These are phyloP conservation scores for Idaea biselata DNA, from an alignment of 2,888 invertebrate genomes.

Conservation along the genomic window DNA sequence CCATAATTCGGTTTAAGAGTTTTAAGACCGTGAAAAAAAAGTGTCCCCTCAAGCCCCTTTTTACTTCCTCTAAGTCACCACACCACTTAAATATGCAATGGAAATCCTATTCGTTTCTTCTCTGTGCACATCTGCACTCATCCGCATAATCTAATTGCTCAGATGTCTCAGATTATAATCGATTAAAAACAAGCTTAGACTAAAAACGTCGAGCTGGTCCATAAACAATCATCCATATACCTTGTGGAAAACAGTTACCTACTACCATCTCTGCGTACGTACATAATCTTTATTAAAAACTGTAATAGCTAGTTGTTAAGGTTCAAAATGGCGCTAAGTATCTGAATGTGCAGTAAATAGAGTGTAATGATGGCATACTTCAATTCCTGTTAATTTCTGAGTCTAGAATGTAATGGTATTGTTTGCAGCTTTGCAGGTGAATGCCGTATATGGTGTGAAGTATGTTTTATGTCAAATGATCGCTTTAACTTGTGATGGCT, in stretches of 20 bases:
- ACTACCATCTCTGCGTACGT: slow-evolving; percentile 1
- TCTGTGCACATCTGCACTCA: neutral
- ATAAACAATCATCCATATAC: neutral
- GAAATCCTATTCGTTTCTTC: neutral
- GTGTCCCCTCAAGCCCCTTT: too few relatives aligned
- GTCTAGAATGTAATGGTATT: neutral
- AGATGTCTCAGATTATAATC: neutral
- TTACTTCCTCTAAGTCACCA: too few relatives aligned
- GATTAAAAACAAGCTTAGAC: neutral
- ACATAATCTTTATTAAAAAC: slow-evolving; percentile 1
- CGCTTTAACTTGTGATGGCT: neutral
- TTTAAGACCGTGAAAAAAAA: too few relatives aligned
- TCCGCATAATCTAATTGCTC: neutral
- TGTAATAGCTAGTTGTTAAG: slow-evolving; percentile 9
- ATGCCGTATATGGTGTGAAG: slow-evolving; percentile 8
- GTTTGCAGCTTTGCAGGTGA: slow-evolving; percentile 26
- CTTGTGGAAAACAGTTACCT: slow-evolving; percentile 16
- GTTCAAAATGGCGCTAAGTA: slow-evolving; percentile 6
- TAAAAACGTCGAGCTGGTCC: neutral
- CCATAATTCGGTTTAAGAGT: too few relatives aligned
- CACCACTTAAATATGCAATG: neutral
- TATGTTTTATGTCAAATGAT: slow-evolving; percentile 10
- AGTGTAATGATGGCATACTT: slow-evolving; percentile 54
- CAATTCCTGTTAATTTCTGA: slow-evolving; percentile 25
- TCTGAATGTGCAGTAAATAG: slow-evolving; percentile 48